A percentile compares a stretch with the other conserved stretches of the same genome.
phyloP scores from a whole-genome alignment of 2,797 vertebrate species.

The Hybognathus amarus region DNA sequence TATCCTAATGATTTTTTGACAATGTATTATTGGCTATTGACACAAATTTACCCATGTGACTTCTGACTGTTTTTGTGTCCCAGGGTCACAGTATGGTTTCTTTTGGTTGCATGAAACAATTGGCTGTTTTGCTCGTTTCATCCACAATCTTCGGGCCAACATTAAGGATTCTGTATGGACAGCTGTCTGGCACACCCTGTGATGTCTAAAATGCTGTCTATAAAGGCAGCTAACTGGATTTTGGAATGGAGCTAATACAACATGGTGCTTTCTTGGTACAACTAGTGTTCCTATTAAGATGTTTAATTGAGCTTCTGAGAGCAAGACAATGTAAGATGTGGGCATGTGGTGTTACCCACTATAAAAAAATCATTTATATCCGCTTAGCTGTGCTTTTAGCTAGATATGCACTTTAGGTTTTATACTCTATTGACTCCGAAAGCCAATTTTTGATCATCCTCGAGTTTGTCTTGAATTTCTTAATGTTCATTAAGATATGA shows the following conservation, averaged over 20 bases:
- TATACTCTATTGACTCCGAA: slow-evolving; percentile 29
- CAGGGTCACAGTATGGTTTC: not conserved
- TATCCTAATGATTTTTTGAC: too few species aligned
- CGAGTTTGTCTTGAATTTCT: slow-evolving; percentile 20
- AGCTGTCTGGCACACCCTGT: not conserved
- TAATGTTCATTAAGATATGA: slow-evolving; percentile 1
- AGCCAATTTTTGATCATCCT: slow-evolving; percentile 24
- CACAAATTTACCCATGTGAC: too few species aligned
- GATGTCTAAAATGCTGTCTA: not conserved
- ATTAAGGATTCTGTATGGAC: not conserved
- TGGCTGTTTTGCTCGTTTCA: not conserved
- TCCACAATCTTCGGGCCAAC: not conserved
- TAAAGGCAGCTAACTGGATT: not conserved
- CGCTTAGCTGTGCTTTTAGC: slow-evolving; percentile 34
- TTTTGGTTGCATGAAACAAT: not conserved
- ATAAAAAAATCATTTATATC: slow-evolving; percentile 40
- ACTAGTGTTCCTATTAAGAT: slow-evolving; percentile 8
- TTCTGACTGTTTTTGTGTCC: too few species aligned
- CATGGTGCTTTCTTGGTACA: not conserved
- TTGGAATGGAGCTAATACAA: not conserved
- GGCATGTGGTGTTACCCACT: not conserved
- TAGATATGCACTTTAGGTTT: slow-evolving; percentile 32
- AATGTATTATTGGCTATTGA: too few species aligned
- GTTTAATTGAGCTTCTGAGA: slow-evolving; percentile 30
- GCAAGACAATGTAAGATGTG: not conserved